These are phyloP conservation scores for Caprella mutica DNA, from an alignment of 2,888 invertebrate species.

Conservation along the genomic window DNA sequence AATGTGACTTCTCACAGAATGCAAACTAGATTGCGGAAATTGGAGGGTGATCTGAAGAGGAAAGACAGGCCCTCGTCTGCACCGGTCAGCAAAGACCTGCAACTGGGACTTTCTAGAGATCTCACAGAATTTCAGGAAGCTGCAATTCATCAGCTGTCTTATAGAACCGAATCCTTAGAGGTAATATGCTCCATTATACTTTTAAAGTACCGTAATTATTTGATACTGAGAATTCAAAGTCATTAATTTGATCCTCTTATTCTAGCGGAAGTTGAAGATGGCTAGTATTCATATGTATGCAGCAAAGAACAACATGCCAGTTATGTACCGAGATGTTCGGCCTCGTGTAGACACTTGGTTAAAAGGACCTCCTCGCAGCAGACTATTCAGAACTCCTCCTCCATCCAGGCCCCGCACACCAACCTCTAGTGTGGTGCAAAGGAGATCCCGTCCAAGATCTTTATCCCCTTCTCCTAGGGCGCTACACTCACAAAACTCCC, in stretches of 20 bases:
- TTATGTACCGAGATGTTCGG: slow-evolving; percentile 22
- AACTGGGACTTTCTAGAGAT: neutral
- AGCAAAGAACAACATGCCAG: slow-evolving; percentile 21
- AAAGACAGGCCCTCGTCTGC: neutral
- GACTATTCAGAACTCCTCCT: neutral
- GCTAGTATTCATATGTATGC: slow-evolving; percentile 19
- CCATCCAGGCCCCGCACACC: neutral
- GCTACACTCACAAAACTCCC: too few species aligned
- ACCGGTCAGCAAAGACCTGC: neutral
- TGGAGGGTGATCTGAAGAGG: slow-evolving; percentile 2
- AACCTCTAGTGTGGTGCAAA: neutral
- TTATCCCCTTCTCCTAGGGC: neutral
- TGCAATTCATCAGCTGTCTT: neutral
- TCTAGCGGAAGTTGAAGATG: slow-evolving; percentile 17
- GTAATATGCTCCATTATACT: neutral
- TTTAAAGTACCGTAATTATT: neutral
- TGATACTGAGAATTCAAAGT: neutral
- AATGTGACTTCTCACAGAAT: too few species aligned
- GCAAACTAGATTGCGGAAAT: neutral
- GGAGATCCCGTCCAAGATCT: neutral
- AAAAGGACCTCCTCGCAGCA: slow-evolving; percentile 8
- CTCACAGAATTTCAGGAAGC: slow-evolving; percentile 1
- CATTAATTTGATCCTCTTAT: neutral
- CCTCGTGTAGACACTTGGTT: slow-evolving; percentile 24
- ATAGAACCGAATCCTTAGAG: slow-evolving; percentile 7